phyloP scores from a whole-genome alignment of 2,113 vertebrate species.

The Ptychochromis oligacanthus region DNA sequence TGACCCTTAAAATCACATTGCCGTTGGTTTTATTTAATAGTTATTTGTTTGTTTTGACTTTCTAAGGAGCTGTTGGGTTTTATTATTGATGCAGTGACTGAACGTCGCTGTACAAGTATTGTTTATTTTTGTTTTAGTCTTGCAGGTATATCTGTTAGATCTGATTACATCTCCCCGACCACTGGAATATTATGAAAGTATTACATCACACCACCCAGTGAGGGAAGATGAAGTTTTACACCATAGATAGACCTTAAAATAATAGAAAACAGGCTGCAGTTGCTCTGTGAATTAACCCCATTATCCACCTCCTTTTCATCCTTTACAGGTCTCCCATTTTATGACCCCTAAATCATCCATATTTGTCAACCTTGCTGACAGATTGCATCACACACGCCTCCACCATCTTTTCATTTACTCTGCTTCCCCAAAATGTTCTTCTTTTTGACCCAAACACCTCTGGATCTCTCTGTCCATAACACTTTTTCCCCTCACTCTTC shows the following conservation, averaged over 20 bases:
- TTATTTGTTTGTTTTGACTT: too few relatives aligned
- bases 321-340: neutral
- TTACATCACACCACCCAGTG: neutral
- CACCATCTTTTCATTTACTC: neutral
- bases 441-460: slow-evolving; percentile 8
- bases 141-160: too few relatives aligned
- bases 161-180: neutral
- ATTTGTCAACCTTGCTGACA: neutral
- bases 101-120: too few relatives aligned
- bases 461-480: slow-evolving; percentile 1
- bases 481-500: neutral
- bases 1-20: neutral
- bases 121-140: too few relatives aligned
- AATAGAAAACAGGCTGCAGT: neutral
- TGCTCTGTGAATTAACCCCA: neutral
- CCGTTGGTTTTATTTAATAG: too few relatives aligned
- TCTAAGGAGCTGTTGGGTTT: too few relatives aligned
- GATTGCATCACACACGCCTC: neutral
- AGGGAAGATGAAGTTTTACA: neutral
- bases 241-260: neutral
- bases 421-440: neutral
- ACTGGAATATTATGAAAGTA: neutral
- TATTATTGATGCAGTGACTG: too few relatives aligned
- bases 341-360: neutral
- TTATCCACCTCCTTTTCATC: neutral